Base-by-base conservation (phyloP, 2,113 vertebrate genomes). In the Acanthisitta chloris region DNA sequence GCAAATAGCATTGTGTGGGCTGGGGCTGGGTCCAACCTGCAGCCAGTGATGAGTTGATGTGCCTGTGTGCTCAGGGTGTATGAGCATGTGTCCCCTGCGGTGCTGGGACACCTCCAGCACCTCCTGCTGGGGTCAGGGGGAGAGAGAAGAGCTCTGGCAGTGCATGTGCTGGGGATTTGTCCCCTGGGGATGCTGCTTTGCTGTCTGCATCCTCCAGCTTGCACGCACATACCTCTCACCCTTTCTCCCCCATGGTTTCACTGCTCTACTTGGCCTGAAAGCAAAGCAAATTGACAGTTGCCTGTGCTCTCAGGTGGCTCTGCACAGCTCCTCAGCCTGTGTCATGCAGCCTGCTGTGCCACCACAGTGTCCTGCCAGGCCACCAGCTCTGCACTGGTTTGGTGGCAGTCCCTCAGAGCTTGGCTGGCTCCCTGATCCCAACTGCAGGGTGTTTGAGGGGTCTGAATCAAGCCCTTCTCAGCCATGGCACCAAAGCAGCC, bases 11-110 rank as follows among this genome's bases (percentile, higher is more conserved):
- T 48, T 1, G 2, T 59, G 82, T 57, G 67, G 34, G 81, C 59
- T 66, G 61, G 73, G 26, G 72, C 65, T 70, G 81, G 33, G 15
- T 14, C 12, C 70, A 38, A 1, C 55, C 24, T 62, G 38, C 17
- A 20, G 36, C 12, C 5, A 36, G 45, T 42, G 38, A 43, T 20
- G 51, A 38, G 67, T 21, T 70, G 46, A 26, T 23, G 48, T n/a
- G 42, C 1, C 3, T 49, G 65, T 0, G 0, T 52, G 73, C 55
- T n/a, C n/a, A 20, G 36, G 23, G 21, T 42, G 24, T 1, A 0
- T 29, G 24, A n/a, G n/a, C n/a, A n/a, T n/a, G 55, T 49, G 8
- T 54, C 7, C 17, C 40, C 23, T 0, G 3, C 0, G 7, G 48
- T 46, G 17, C 17, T n/a, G 21, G 20, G 10, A 5, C 43, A 61